Percentiles rank a stretch among this genome's conserved stretches.
Conservation (phyloP, 2,797 vertebrate species). For the Acipenser transmontanus region DNA sequence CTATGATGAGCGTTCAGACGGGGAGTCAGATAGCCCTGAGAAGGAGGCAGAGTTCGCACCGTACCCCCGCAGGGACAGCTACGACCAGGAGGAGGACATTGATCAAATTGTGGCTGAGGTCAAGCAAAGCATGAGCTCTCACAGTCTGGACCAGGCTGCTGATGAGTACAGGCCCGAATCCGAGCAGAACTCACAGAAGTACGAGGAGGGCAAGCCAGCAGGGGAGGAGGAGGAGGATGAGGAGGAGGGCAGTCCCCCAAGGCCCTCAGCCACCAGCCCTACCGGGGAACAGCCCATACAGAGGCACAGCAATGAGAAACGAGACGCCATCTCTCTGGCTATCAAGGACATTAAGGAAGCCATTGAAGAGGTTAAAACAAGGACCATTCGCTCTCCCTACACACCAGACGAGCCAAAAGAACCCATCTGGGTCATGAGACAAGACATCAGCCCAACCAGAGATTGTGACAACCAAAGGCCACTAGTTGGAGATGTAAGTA, state of each 20-base stretch:
- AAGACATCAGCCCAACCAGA: constrained; percentile 84
- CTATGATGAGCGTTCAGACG: constrained; percentile 88
- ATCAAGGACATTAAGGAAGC: constrained; percentile 97
- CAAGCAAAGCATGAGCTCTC: constrained; percentile 79
- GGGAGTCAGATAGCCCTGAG: constrained; percentile 91
- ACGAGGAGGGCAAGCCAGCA: constrained; percentile 26
- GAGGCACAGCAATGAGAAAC: constrained; percentile 78
- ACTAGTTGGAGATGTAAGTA: constrained; percentile 82
- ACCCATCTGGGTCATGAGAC: constrained; percentile 95
- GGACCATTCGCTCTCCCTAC: constrained; percentile 90
- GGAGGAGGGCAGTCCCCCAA: constrained; percentile 39
- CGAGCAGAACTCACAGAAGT: constrained; percentile 53
- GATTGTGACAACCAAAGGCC: constrained; percentile 77
- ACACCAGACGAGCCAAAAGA: constrained; percentile 94
- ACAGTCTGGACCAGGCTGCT: constrained; percentile 65
- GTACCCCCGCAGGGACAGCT: constrained; percentile 85
- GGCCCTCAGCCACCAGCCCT: constrained; percentile 20
- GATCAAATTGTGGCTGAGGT: constrained; percentile 77
- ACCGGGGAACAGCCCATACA: constrained; percentile 45
- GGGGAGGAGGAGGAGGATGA: constrained; percentile 29
- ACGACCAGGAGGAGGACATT: constrained; percentile 86
- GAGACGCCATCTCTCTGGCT: constrained; percentile 88
- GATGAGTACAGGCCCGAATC: constrained; percentile 68
- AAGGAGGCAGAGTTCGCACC: constrained; percentile 93
- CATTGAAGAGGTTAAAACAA: constrained; percentile 94